These are phyloP conservation scores for Erebia ligea DNA, from an alignment of 2,888 invertebrate genomes.

Conservation along the genomic window DNA sequence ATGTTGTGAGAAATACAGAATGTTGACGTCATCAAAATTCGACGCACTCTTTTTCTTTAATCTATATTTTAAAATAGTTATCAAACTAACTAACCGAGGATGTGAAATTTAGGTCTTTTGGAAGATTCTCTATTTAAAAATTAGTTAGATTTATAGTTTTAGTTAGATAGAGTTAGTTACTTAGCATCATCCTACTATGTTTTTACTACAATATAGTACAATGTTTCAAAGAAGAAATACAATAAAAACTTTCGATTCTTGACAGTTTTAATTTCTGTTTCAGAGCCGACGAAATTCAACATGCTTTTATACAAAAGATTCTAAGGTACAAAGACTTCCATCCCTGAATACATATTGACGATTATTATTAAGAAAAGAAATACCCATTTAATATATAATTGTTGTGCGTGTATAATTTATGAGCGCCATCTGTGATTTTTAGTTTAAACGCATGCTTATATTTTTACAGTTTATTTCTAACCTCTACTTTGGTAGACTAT, in stretches of 20 bases:
- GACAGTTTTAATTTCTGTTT: slow-evolving; percentile 46
- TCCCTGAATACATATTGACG: slow-evolving; percentile 1
- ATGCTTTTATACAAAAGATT: slow-evolving; percentile 69
- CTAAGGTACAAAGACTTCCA: slow-evolving; percentile 44
- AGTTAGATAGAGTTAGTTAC: no score
- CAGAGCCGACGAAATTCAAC: slow-evolving; percentile 76
- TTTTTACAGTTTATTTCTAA: slow-evolving; percentile 2
- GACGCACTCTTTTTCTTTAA: no score
- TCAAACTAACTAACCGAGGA: no score
- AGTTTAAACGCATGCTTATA: slow-evolving; percentile 6
- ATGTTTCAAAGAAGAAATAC: background rate
- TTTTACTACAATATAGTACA: no score
- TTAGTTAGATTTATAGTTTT: no score
- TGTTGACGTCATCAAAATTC: no score
- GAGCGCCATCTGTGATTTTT: slow-evolving; percentile 15
- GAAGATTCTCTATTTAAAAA: no score
- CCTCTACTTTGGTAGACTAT: background rate
- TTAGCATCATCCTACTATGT: no score
- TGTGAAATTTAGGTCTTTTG: no score
- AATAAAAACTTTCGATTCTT: background rate
- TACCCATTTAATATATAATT: background rate
- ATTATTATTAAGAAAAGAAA: background rate
- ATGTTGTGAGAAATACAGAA: no score
- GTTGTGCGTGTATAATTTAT: background rate
- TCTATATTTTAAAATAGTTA: no score